Evolutionary conservation across 2,113 vertebrate genomes (phyloP).

Genomic region (Forbesichthys agassizii): DNA sequence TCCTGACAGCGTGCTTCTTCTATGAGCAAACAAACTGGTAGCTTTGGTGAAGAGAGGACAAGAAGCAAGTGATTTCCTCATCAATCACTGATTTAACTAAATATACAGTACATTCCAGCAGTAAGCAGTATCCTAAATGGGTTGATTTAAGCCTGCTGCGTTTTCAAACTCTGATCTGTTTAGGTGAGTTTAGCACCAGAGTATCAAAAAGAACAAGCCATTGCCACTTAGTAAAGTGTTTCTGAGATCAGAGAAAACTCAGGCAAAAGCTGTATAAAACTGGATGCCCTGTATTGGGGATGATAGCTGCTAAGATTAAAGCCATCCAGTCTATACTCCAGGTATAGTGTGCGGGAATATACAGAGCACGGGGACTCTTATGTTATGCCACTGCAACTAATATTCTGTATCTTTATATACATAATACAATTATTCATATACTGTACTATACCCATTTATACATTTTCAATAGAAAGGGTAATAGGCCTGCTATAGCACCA

Average conservation of each 20-base stretch:
- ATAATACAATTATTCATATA: background rate
- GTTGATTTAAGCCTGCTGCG: slow-evolving; percentile 10
- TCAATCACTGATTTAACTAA: too few relatives aligned
- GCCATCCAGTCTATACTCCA: slow-evolving; percentile 8
- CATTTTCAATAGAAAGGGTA: too few relatives aligned
- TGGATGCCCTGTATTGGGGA: slow-evolving; percentile 1
- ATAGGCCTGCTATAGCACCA: too few relatives aligned
- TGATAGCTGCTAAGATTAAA: slow-evolving; percentile 14
- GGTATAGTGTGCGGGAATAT: background rate
- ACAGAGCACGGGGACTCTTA: background rate
- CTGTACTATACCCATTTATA: background rate
- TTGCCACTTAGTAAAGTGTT: slow-evolving; percentile 10
- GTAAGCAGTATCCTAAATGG: background rate
- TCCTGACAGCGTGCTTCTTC: slow-evolving; percentile 1
- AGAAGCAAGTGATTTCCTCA: too few relatives aligned
- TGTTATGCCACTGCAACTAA: too few relatives aligned
- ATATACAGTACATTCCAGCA: background rate
- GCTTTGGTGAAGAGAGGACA: background rate
- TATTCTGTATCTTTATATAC: background rate
- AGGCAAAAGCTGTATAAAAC: slow-evolving; percentile 9
- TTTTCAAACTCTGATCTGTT: slow-evolving; percentile 16
- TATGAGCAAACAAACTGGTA: slow-evolving; percentile 2
- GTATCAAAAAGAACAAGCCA: slow-evolving; percentile 6
- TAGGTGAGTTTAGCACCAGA: slow-evolving; percentile 11
- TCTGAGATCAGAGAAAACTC: slow-evolving; percentile 2